Base-by-base conservation (phyloP, 2,113 vertebrate species). In the Siniperca knerii region DNA sequence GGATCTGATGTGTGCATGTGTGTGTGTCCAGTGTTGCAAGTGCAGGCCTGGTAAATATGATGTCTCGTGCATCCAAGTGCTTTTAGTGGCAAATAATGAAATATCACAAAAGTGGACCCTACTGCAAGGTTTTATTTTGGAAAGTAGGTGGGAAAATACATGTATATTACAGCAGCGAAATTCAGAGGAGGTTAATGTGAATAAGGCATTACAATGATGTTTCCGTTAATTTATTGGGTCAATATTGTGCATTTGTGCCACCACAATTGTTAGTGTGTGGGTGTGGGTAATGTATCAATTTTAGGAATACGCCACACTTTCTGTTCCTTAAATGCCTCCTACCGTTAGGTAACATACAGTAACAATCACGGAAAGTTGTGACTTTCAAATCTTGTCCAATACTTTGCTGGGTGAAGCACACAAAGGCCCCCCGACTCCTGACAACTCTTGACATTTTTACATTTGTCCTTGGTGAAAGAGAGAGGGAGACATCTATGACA, bases 1-100 rank as follows among this genome's bases (percentile, higher is more conserved):
- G 75, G 73, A 79, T 87, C 54, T 74, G 75, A 87, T 87, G 79
- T 65, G 72, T 86, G 73, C 77, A 54, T 82, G 66, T 85, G 60
- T 52, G 54, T 70, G 68, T 66, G 50, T 83, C 55, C 73, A 61
- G 25, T 58, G 67, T 81, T 84, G 35, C 11, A 8, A 62, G 57
- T 71, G 25, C 9, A 18, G 15, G 68, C 71, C 73, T 4, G 4
- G 64, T 75, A 79, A 87, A 87, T 82, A 72, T 2, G 2, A 13
- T 33, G 48, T 64, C 37, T 48, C 9, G 8, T 70, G 73, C 54
- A 79, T 46, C 33, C 18, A 44, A 42, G 55, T 74, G 46, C 46
- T 80, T 83, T 77, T 75, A 61, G 33, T 64, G 40, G 73, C 42
- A 76, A 68, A 78, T 11, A 72, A 58, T 33, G 33, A 65, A 46